phyloP scores from a whole-genome alignment of 1,140 invertebrate species.

The Diachasmimorpha longicaudata region DNA sequence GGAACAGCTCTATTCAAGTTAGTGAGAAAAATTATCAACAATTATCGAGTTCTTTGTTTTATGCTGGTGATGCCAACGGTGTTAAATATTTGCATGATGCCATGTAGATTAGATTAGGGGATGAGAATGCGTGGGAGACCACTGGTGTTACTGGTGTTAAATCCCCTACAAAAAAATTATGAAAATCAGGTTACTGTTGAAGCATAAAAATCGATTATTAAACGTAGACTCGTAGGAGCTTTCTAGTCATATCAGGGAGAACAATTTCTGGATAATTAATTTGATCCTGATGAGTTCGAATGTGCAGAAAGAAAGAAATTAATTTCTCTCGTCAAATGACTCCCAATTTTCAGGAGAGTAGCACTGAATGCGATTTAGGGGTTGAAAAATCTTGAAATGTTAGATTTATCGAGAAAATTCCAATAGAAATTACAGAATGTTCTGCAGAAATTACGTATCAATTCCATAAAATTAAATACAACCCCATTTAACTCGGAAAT shows the following conservation, averaged over 20 bases:
- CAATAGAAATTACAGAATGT: too few relatives aligned
- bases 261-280: too few relatives aligned
- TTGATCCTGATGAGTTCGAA: too few relatives aligned
- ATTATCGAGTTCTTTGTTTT: background rate
- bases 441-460: too few relatives aligned
- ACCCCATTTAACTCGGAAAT: too few relatives aligned
- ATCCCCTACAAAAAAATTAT: conserved; percentile 26
- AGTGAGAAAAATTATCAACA: background rate
- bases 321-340: too few relatives aligned
- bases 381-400: too few relatives aligned
- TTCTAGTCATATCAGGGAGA: background rate
- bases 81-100: conserved; percentile 10
- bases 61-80: background rate
- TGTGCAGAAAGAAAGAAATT: too few relatives aligned
- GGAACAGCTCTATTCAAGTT: background rate
- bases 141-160: conserved; percentile 25
- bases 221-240: background rate
- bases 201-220: background rate
- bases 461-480: too few relatives aligned
- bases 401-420: too few relatives aligned
- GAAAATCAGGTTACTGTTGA: background rate
- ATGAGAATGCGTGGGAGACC: conserved; percentile 8
- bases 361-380: too few relatives aligned
- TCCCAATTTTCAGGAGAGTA: too few relatives aligned
- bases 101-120: conserved; percentile 15